Evolutionary conservation across 2,113 vertebrate species (phyloP), one percentile per base, ranked within the genome.

Genomic region (Nycticebus coucang): DNA sequence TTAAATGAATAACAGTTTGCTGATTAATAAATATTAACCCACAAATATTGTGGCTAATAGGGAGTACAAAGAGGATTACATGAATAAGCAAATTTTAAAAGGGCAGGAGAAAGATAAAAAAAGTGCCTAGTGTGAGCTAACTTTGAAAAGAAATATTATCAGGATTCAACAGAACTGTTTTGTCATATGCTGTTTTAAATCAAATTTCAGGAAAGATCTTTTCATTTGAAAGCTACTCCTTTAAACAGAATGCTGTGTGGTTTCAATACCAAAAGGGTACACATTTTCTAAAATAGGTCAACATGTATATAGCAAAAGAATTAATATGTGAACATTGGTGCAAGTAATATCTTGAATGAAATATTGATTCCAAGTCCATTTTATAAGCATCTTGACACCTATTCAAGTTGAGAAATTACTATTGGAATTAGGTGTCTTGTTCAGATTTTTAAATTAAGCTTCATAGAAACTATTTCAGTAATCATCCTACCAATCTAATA

Each of bases 171-270:
- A 94, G 64, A 77, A 72, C n/a, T 59, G 24, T 60, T 89, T 24
- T 92, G 30, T 89, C 68, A 71, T 64, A 66, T 66, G 35, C 33
- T 69, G 15, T 35, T 96, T 87, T 68, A 84, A 53, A 83, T 60
- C 33, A 92, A 57, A 78, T 95, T 89, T 18, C 35, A 93, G 62
- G 55, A 85, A 55, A 75, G 41, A 2, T 62, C 24, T 87, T 94
- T 95, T 83, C 24, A 57, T 87, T 94, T 66, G 26, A 83, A 95
- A 89, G 55, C 85, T 82, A 94, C 79, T 90, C 75, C 18, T 7
- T 45, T 62, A 74, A 83, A 81, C 41, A 82, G 64, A 82, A 72
- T 60, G 26, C 24, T 84, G 1, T 53, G 21, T 64, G 21, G 59
- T 64, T 91, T 89, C 26, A 96, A 94, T 45, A 69, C 12, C 17